These are phyloP conservation scores for Drosophila arizonae DNA, from an alignment of 1,140 invertebrate species.

Conservation along the genomic window DNA sequence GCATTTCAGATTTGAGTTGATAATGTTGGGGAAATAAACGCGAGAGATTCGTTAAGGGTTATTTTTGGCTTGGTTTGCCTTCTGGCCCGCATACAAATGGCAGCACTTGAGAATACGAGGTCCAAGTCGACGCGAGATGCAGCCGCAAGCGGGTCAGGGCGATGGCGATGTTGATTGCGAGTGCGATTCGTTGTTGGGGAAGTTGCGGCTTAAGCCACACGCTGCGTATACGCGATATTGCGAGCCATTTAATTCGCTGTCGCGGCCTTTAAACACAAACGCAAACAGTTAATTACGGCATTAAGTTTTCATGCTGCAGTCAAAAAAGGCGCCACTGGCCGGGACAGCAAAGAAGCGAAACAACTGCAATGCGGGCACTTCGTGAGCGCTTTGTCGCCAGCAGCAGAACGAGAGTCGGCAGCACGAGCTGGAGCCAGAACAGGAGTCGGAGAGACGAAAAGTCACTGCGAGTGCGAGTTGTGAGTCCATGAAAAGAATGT, in stretches of 20 bases:
- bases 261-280: conserved; percentile 61
- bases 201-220: conserved; percentile 41
- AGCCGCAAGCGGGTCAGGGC: conserved; percentile 58
- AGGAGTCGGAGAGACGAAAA: neutral
- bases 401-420: neutral
- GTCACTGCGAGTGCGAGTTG: conserved; percentile 11
- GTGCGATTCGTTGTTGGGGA: conserved; percentile 25
- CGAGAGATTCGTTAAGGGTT: neutral
- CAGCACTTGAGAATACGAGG: neutral
- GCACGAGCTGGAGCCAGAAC: neutral
- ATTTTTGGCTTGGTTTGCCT: conserved; percentile 7
- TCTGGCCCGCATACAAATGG: conserved; percentile 8
- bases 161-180: conserved; percentile 40
- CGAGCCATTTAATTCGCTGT: conserved; percentile 40
- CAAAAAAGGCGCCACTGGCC: conserved; percentile 21
- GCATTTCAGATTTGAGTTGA: conserved; percentile 58
- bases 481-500: conserved; percentile 50
- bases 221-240: conserved; percentile 53
- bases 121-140: conserved; percentile 21
- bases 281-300: conserved; percentile 80
- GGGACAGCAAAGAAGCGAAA: conserved; percentile 54
- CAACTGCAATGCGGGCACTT: conserved; percentile 76
- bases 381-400: conserved; percentile 70
- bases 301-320: conserved; percentile 75
- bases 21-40: conserved; percentile 47